These are phyloP conservation scores for Lucilia sericata DNA, from an alignment of 1,140 invertebrate genomes.

Conservation along the genomic window DNA sequence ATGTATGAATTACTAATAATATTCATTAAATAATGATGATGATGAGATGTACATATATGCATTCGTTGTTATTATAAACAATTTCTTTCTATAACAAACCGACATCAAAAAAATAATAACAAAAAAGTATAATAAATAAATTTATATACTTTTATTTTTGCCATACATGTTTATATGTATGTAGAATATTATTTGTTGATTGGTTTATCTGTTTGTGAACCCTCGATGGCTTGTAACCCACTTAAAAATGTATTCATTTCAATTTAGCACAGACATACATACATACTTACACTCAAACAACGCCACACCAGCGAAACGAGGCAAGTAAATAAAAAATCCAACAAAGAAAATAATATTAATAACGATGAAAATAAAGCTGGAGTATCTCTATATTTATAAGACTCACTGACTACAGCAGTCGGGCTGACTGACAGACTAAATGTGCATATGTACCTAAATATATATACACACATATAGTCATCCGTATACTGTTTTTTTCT, in stretches of 20 bases:
- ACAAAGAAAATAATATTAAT: not conserved
- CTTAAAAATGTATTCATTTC: constrained; percentile 41
- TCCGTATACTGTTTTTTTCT: not conserved
- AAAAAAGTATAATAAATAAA: too few species aligned
- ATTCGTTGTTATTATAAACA: not conserved
- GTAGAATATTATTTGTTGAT: constrained; percentile 14
- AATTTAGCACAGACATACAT: constrained; percentile 30
- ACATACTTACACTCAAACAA: not conserved
- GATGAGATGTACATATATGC: too few species aligned
- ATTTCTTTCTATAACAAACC: not conserved
- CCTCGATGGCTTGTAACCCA: constrained; percentile 37
- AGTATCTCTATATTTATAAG: not conserved
- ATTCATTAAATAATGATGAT: too few species aligned
- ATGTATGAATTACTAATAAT: too few species aligned
- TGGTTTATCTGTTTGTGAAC: constrained; percentile 38
- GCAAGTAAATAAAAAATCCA: not conserved
- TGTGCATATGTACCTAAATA: not conserved
- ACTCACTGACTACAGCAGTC: too few species aligned
- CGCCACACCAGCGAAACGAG: not conserved
- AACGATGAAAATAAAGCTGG: not conserved
- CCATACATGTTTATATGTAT: not conserved
- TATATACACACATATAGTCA: not conserved
- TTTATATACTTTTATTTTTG: too few species aligned
- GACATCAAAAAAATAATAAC: not conserved
- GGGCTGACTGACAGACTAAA: too few species aligned